Percentiles rank a stretch among this genome's conserved stretches.
Evolutionary conservation across 2,888 invertebrate genomes (phyloP).

Genomic region (Vesta saturnalis): DNA sequence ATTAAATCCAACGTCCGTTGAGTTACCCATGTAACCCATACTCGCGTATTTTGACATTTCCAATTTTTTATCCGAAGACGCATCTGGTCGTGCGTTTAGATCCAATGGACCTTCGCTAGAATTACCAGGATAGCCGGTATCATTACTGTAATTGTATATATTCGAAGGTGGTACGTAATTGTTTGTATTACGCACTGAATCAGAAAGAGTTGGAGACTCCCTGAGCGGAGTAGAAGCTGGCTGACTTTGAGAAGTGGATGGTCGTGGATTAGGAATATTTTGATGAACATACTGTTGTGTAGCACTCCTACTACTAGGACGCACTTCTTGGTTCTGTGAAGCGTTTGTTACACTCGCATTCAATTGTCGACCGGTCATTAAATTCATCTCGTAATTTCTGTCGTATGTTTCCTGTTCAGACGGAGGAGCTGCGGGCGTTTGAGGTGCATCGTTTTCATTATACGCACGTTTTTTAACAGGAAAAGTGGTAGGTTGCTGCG

Average conservation of each 20-base stretch:
- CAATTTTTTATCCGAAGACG: slow-evolving; percentile 50
- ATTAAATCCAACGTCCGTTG: slow-evolving; percentile 53
- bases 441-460: slow-evolving; percentile 61
- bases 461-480: slow-evolving; percentile 74
- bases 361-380: slow-evolving; percentile 38
- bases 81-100: slow-evolving; percentile 41
- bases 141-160: slow-evolving; percentile 46
- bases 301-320: slow-evolving; percentile 17
- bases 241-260: slow-evolving; percentile 17
- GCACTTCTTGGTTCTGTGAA: slow-evolving; percentile 25
- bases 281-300: slow-evolving; percentile 53
- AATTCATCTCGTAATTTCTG: slow-evolving; percentile 39
- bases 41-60: slow-evolving; percentile 60
- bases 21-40: slow-evolving; percentile 56
- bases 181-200: slow-evolving; percentile 32
- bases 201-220: neutral
- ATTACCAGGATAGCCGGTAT: slow-evolving; percentile 52
- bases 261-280: slow-evolving; percentile 55
- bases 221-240: neutral
- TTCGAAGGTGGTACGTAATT: slow-evolving; percentile 46
- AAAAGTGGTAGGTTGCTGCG: slow-evolving; percentile 62
- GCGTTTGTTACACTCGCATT: slow-evolving; percentile 18
- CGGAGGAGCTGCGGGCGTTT: slow-evolving; percentile 16
- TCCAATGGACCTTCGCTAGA: slow-evolving; percentile 46
- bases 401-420: slow-evolving; percentile 38